A percentile compares a stretch with the other conserved stretches of the same genome.
Conservation (phyloP, 2,797 vertebrate genomes). For the Peromyscus attwateri region DNA sequence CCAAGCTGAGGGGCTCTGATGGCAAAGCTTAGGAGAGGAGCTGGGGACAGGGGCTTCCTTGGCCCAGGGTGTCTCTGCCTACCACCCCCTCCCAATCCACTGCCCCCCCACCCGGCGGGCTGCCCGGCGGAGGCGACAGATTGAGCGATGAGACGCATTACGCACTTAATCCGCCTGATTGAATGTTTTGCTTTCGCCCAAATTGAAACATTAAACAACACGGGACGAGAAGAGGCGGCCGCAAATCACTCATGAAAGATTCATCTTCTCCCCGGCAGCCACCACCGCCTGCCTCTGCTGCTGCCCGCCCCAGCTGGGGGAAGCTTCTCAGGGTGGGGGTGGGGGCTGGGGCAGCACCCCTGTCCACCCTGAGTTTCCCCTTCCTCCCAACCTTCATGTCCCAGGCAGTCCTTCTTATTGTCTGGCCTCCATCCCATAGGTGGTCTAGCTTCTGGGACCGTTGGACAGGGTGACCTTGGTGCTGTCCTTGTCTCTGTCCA, state of each 20-base stretch:
- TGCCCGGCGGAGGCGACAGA: constrained; percentile 95
- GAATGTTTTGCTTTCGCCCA: constrained; percentile 98
- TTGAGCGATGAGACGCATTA: constrained; percentile 99
- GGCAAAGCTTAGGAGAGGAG: not conserved
- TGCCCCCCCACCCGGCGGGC: constrained; percentile 80
- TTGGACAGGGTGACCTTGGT: constrained; percentile 46
- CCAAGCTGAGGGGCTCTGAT: not conserved
- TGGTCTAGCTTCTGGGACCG: constrained; percentile 72
- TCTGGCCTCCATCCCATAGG: constrained; percentile 81
- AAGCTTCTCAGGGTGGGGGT: constrained; percentile 64
- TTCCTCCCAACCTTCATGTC: constrained; percentile 67
- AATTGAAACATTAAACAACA: constrained; percentile 99
- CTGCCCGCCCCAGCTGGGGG: constrained; percentile 83
- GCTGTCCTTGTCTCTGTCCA: not conserved
- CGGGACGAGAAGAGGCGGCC: constrained; percentile 92
- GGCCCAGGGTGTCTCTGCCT: constrained; percentile 33
- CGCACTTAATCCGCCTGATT: constrained; percentile 99
- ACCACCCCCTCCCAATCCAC: constrained; percentile 57
- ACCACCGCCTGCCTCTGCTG: constrained; percentile 77
- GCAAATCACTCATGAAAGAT: constrained; percentile 94
- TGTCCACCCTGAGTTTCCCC: not conserved
- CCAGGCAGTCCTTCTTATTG: constrained; percentile 65
- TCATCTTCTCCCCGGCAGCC: constrained; percentile 95
- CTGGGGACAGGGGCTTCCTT: constrained; percentile 25
- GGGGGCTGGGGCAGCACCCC: constrained; percentile 65